Conservation (phyloP, 2,113 vertebrate genomes). For the Pachyramphus minor region DNA sequence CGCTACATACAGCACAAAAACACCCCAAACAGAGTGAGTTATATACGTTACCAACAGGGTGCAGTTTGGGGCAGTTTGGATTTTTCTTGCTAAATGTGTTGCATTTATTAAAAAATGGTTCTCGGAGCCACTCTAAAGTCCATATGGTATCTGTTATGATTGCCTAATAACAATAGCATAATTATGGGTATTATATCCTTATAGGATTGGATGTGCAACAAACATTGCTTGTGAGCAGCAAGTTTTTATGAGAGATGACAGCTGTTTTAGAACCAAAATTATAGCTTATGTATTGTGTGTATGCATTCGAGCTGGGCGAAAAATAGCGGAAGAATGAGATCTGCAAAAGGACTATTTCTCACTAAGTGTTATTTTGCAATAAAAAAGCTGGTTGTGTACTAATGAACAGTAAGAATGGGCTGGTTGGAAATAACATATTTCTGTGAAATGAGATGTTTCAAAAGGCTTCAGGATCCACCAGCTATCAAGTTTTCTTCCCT, state of each 20-base stretch:
- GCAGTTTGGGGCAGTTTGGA: not conserved
- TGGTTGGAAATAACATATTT: conserved; percentile 13
- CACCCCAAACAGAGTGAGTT: not conserved
- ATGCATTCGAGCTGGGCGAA: conserved; percentile 1
- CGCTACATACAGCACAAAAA: not conserved
- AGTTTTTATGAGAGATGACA: conserved; percentile 51
- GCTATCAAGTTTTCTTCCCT: not conserved
- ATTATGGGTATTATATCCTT: conserved; percentile 40
- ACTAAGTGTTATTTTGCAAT: conserved; percentile 46
- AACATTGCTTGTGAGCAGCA: conserved; percentile 43
- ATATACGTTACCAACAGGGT: not conserved
- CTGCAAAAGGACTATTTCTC: conserved; percentile 24
- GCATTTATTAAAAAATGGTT: not conserved
- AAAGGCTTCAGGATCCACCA: not conserved
- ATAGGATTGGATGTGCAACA: conserved; percentile 40
- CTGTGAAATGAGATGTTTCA: not conserved
- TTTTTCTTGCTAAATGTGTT: conserved; percentile 7
- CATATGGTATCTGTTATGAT: conserved; percentile 45
- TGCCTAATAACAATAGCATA: conserved; percentile 50
- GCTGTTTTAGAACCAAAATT: conserved; percentile 56
- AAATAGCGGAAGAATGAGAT: conserved; percentile 28
- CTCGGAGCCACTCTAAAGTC: conserved; percentile 28
- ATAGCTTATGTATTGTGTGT: conserved; percentile 55
- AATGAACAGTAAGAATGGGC: conserved; percentile 44
- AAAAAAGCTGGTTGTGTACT: conserved; percentile 10